These are phyloP conservation scores for Scaptomyza cyrtandrae DNA, from an alignment of 2,888 invertebrate species.

Conservation along the genomic window DNA sequence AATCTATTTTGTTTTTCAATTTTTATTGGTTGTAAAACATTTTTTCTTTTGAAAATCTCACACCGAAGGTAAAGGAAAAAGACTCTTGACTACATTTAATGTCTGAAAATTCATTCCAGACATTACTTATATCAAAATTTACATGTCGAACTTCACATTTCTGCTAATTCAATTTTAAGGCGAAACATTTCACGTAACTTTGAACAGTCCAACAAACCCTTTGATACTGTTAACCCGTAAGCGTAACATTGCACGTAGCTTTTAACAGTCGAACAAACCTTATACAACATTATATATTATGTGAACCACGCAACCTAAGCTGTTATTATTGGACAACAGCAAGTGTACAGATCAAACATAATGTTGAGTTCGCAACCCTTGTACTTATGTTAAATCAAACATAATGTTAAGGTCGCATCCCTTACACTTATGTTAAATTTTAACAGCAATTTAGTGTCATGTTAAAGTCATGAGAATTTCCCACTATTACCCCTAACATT, in stretches of 20 bases:
- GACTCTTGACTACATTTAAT: background rate
- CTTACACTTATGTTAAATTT: conserved; percentile 1
- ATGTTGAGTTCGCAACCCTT: conserved; percentile 24
- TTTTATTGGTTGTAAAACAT: background rate
- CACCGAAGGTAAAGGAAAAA: background rate
- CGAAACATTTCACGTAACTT: background rate
- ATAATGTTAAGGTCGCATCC: conserved; percentile 19
- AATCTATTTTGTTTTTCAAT: too few relatives aligned
- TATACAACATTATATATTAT: background rate
- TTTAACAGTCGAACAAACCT: background rate
- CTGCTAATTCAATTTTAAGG: background rate
- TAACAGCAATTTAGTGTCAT: conserved; percentile 2
- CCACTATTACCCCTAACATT: conserved; percentile 55
- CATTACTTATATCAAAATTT: background rate
- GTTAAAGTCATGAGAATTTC: conserved; percentile 23
- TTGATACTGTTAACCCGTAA: background rate
- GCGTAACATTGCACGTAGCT: too few relatives aligned
- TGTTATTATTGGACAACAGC: background rate
- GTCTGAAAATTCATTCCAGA: background rate
- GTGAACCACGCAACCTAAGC: conserved; percentile 1
- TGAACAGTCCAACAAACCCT: conserved; percentile 2
- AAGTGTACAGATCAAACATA: background rate
- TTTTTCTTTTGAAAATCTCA: background rate
- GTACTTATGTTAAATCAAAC: conserved; percentile 4
- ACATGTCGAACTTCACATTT: background rate